These are phyloP conservation scores for Magallana angulata DNA, from an alignment of 1,140 invertebrate genomes.

Conservation along the genomic window DNA sequence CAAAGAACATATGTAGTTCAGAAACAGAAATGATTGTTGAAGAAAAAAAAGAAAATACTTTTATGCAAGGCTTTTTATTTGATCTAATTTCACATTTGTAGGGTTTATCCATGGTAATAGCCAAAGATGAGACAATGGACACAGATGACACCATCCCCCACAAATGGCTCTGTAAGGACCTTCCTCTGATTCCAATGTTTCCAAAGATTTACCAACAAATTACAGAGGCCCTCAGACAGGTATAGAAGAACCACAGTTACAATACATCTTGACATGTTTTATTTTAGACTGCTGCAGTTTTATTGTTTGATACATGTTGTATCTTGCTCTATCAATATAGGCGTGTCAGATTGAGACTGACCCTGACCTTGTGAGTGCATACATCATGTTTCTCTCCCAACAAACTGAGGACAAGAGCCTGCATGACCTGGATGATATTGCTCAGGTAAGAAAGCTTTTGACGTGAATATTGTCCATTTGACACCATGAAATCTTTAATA, in stretches of 20 bases:
- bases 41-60: too few relatives aligned
- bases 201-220: slow-evolving; percentile 72
- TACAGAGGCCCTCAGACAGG: slow-evolving; percentile 77
- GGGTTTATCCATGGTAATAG: slow-evolving; percentile 85
- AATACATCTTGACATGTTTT: too few relatives aligned
- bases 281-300: too few relatives aligned
- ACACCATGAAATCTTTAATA: background rate
- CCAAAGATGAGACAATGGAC: slow-evolving; percentile 74
- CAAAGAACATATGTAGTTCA: too few relatives aligned
- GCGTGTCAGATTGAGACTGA: slow-evolving; percentile 95
- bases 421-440: slow-evolving; percentile 80
- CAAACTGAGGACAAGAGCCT: slow-evolving; percentile 85
- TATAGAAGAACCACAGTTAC: slow-evolving; percentile 45
- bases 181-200: slow-evolving; percentile 82
- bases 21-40: too few relatives aligned
- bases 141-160: slow-evolving; percentile 71
- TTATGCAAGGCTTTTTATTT: background rate
- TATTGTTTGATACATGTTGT: too few relatives aligned
- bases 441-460: slow-evolving; percentile 70
- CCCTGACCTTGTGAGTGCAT: slow-evolving; percentile 90
- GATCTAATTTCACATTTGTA: slow-evolving; percentile 72
- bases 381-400: slow-evolving; percentile 90
- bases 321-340: slow-evolving; percentile 70
- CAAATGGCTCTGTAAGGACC: slow-evolving; percentile 88
- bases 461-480: too few relatives aligned